phyloP scores from a whole-genome alignment of 2,888 invertebrate species.

The Agrotis segetum region DNA sequence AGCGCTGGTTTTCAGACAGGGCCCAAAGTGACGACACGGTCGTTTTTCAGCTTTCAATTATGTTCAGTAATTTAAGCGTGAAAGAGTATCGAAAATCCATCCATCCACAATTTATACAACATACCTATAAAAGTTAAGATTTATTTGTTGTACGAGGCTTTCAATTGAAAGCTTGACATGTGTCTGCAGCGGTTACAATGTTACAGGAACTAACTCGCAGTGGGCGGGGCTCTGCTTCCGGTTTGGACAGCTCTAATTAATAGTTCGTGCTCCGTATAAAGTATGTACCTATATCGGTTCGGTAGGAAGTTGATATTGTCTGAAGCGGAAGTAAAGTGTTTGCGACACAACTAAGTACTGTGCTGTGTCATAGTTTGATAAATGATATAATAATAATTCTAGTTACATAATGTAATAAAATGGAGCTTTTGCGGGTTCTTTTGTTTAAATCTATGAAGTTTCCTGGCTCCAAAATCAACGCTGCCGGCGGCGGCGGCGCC shows the following conservation, averaged over 20 bases:
- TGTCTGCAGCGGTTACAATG: not conserved
- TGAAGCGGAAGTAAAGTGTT: constrained; percentile 5
- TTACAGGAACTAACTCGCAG: not conserved
- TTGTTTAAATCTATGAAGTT: too few species aligned
- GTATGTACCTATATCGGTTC: not conserved
- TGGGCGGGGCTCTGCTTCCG: constrained; percentile 13
- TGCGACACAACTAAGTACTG: not conserved
- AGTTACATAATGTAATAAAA: too few species aligned
- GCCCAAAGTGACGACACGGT: too few species aligned
- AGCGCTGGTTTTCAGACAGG: too few species aligned
- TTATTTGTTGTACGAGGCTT: not conserved
- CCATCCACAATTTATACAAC: too few species aligned
- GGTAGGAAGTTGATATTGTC: not conserved
- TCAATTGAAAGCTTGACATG: not conserved
- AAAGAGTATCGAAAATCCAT: too few species aligned
- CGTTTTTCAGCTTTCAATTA: too few species aligned
- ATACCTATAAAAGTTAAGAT: not conserved
- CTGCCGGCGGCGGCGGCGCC: too few species aligned
- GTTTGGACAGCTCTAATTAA: constrained; percentile 27
- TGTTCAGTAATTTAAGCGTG: too few species aligned
- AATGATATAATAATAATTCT: not conserved
- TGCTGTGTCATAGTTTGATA: not conserved
- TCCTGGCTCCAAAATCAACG: too few species aligned
- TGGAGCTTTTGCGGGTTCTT: too few species aligned
- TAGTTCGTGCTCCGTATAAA: not conserved